A percentile compares a stretch with the other conserved stretches of the same genome.
These are phyloP conservation scores for Elachura formosa DNA, from an alignment of 2,113 vertebrate species.

Conservation along the genomic window DNA sequence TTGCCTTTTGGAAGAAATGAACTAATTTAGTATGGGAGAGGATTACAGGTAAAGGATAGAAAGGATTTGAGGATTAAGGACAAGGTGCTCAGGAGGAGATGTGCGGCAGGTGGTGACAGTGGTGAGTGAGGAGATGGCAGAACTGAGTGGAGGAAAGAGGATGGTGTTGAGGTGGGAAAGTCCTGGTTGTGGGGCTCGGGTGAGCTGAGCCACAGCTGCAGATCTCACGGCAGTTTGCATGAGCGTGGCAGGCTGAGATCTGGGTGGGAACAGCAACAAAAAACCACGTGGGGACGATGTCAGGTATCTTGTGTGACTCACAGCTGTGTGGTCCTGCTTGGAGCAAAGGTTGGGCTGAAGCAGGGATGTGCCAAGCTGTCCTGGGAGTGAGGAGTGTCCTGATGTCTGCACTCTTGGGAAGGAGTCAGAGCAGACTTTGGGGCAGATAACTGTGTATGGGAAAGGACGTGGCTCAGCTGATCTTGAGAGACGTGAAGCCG, in stretches of 20 bases:
- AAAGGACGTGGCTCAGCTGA: background rate
- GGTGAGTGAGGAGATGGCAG: background rate
- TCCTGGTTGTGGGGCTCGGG: background rate
- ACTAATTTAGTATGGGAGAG: background rate
- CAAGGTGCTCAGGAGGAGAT: background rate
- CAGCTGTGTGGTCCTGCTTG: background rate
- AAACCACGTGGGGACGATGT: accelerated
- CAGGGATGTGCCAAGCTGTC: background rate
- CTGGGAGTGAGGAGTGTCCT: background rate
- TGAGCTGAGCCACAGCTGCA: background rate
- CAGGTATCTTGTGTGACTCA: background rate
- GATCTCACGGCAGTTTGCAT: background rate
- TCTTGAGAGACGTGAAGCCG: background rate
- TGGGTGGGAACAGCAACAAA: background rate
- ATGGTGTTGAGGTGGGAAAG: background rate
- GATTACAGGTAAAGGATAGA: background rate
- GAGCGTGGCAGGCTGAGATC: background rate
- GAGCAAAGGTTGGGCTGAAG: background rate
- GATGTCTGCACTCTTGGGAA: accelerated
- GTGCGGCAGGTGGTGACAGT: background rate
- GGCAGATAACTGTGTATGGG: background rate
- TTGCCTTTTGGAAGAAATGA: background rate
- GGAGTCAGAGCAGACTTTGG: background rate
- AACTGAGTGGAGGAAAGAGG: background rate
- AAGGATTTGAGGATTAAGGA: background rate